A percentile compares a stretch with the other conserved stretches of the same genome.
These are phyloP conservation scores for Noctua pronuba DNA, from an alignment of 2,888 invertebrate genomes.

Conservation along the genomic window DNA sequence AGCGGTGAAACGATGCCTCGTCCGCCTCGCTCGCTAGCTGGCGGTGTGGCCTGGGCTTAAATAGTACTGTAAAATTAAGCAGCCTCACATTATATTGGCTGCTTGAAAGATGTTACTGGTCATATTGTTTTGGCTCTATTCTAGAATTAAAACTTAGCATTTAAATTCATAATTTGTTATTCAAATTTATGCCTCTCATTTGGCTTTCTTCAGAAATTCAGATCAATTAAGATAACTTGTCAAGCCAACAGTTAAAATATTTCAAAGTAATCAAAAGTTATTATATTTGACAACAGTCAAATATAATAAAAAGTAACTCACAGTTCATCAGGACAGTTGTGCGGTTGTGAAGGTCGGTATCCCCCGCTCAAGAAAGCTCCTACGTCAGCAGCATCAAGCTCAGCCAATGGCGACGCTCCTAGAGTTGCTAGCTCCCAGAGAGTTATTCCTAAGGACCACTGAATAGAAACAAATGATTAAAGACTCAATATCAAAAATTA, in stretches of 20 bases:
- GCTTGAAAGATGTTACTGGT: neutral
- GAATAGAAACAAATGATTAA: slow-evolving; percentile 43
- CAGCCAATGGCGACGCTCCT: slow-evolving; percentile 96
- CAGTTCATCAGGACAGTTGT: slow-evolving; percentile 98
- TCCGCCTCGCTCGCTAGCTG: too few species aligned
- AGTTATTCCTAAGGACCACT: slow-evolving; percentile 99
- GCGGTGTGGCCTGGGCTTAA: too few species aligned
- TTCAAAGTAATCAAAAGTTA: neutral
- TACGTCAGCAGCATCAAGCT: slow-evolving; percentile 98
- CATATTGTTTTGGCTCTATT: neutral
- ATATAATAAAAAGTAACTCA: slow-evolving; percentile 88
- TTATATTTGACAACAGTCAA: too few species aligned
- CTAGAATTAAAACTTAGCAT: neutral
- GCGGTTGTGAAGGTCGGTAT: slow-evolving; percentile 96
- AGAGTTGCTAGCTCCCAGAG: slow-evolving; percentile 98
- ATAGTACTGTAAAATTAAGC: too few species aligned
- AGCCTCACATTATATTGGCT: neutral
- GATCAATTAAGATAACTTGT: neutral
- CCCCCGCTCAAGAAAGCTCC: slow-evolving; percentile 96
- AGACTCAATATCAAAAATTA: neutral
- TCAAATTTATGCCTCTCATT: neutral
- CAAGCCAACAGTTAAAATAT: neutral
- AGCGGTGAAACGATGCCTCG: too few species aligned
- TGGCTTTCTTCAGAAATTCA: neutral
- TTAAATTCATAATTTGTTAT: neutral